Conservation (phyloP, 2,888 invertebrate genomes). For the Hipparchia sbordonii region DNA sequence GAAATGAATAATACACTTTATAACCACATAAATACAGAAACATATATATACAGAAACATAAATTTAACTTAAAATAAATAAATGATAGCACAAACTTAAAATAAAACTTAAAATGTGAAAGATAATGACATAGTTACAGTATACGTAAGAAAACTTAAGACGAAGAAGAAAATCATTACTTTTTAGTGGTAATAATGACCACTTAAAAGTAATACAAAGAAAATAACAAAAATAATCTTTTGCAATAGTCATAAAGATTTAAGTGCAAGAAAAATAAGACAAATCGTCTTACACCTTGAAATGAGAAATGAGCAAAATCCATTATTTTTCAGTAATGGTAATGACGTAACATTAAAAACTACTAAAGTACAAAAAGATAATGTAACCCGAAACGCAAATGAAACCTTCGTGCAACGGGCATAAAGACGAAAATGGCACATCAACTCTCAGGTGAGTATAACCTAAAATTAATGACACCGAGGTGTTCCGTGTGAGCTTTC, state of each 20-base stretch:
- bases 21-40: too few species aligned
- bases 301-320: constrained; percentile 11
- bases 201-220: background rate
- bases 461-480: constrained; percentile 27
- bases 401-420: background rate
- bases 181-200: background rate
- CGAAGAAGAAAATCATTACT: background rate
- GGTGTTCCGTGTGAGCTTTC: constrained; percentile 33
- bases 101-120: too few species aligned
- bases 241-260: background rate
- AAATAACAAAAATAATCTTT: background rate
- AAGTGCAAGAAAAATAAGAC: background rate
- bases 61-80: too few species aligned
- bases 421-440: constrained; percentile 7
- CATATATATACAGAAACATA: too few species aligned
- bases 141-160: too few species aligned
- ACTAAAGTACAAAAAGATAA: background rate
- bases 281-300: background rate
- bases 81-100: too few species aligned
- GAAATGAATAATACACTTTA: too few species aligned
- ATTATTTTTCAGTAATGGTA: constrained; percentile 11
- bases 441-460: background rate
- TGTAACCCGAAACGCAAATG: background rate
- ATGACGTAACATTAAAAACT: constrained; percentile 1
- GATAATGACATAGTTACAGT: too few species aligned